Base-by-base conservation (phyloP, 2,888 invertebrate species). In the Brenthis daphne region DNA sequence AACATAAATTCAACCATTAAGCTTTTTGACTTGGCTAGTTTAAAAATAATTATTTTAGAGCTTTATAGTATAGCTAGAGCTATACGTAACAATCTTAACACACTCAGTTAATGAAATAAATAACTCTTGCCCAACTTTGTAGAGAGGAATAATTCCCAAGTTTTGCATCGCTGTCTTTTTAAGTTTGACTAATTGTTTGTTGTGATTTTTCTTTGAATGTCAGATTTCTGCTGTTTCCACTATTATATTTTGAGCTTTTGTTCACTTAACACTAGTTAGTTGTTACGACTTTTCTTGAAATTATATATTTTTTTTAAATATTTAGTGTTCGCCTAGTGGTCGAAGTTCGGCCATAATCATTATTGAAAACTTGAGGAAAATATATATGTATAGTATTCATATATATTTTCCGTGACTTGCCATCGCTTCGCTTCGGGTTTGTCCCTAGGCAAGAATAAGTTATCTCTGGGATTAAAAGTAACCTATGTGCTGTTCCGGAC, bases 141-240 rank as follows among this genome's bases (percentile, higher is more conserved):
- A 58, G 60, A 67, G 47, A 29, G 68, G 76, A 73, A 76, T 75
- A 76, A 76, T 75, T 73, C 69, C 55, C 60, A 74, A 76, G 71
- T 76, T 76, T 67, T 67, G 69, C 71, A 71, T 70, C 65, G 69
- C 73, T 74, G 73, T 73, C 73, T 73, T 72, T 74, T 74, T 72
- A 74, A 71, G 72, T 72, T 73, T 71, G 47, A 55, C 67, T 65
- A 63, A 73, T 71, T 73, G 73, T 71, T 71, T 67, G 64, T 53
- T 63, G 47, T 61, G 57, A 56, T 53, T 63, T 29, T 29, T 12
- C 48, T 67, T 50, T 48, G 20, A 37, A 55, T 60, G 51, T 55
- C 5, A 67, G 48, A 50, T 61, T 61, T 61, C 48, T 50, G 37
- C 8, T 5, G 14, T 4, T 8, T 37, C 12, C 6, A 8, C 16